phyloP scores from a whole-genome alignment of 2,888 invertebrate species.

The Hydroisotoma schaefferi region DNA sequence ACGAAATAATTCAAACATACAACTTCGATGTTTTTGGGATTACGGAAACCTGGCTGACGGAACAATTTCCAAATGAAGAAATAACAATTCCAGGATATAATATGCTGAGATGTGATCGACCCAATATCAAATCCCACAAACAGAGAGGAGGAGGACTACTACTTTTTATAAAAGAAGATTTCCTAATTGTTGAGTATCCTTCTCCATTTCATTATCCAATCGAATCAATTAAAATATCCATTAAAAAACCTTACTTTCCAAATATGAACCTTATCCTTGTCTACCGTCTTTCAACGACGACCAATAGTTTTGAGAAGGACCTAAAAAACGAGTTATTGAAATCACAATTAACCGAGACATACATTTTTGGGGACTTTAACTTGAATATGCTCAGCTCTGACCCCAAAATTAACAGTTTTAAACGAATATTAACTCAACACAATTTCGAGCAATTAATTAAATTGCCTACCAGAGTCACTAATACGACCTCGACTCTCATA shows the following conservation, averaged over 20 bases:
- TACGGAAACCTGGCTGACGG: slow-evolving; percentile 8
- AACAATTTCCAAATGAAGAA: neutral
- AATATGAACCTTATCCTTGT: too few species aligned
- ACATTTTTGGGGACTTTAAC: neutral
- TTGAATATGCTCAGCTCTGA: neutral
- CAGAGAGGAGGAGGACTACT: slow-evolving; percentile 8
- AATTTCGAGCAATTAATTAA: slow-evolving; percentile 5
- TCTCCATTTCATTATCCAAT: too few species aligned
- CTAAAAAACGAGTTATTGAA: too few species aligned
- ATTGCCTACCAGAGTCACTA: neutral
- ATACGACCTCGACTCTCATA: neutral
- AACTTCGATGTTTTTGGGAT: slow-evolving; percentile 9
- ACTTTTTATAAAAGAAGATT: slow-evolving; percentile 5
- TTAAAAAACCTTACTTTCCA: too few species aligned
- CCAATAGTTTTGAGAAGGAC: too few species aligned
- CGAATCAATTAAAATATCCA: too few species aligned
- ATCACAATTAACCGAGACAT: too few species aligned
- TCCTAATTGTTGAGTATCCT: too few species aligned
- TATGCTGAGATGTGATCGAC: slow-evolving; percentile 1
- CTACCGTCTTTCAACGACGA: too few species aligned
- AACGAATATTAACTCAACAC: neutral
- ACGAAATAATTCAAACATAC: neutral
- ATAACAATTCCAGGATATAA: slow-evolving; percentile 2
- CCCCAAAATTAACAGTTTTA: neutral
- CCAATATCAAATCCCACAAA: neutral